Base-by-base conservation (phyloP, 2,888 invertebrate genomes). In the Drosophila stalkeri region DNA sequence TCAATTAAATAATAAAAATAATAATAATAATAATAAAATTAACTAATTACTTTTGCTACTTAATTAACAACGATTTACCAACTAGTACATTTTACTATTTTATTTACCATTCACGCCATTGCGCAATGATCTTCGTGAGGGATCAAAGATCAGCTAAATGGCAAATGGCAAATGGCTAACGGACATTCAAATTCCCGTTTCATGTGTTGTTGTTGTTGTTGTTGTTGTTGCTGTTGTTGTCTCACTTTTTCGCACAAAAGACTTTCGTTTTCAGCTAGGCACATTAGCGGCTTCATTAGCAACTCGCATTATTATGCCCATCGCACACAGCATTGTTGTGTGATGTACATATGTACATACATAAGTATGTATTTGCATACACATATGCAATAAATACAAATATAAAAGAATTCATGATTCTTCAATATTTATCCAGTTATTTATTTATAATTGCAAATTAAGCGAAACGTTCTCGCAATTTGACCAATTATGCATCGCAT, bases 251-350 rank as follows among this genome's bases (percentile, higher is more conserved):
- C 49, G 12, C 31, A 9, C n/a, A 49, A 49, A 64, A 54, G 18
- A 75, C 80, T 76, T 76, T 80, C 80, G 61, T 18, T 76, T 76
- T 80, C 64, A 68, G 43, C 47, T 75, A 41, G 27, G 18, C n/a
- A 55, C 16, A 76, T 75, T 80, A 64, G 51, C 67, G 31, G n/a
- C 37, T 31, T n/a, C 27, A 63, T 64, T 76, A 75, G 55, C 65
- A 72, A 39, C 33, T 62, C 16, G 20, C 41, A 16, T 20, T 16
- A 65, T 43, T 31, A 52, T 44, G 35, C 23, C 43, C 41, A 41
- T 2, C 18, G 61, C 70, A 11, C 33, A 33, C 33, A 33, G 33
- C 12, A 12, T 12, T 41, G 16, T 16, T 39, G 37, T 39, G 27
- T 33, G 33, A 9, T 33, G 33, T 6, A 20, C 9, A 11, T 20